phyloP scores from a whole-genome alignment of 2,888 invertebrate species.

The Mimas tiliae region DNA sequence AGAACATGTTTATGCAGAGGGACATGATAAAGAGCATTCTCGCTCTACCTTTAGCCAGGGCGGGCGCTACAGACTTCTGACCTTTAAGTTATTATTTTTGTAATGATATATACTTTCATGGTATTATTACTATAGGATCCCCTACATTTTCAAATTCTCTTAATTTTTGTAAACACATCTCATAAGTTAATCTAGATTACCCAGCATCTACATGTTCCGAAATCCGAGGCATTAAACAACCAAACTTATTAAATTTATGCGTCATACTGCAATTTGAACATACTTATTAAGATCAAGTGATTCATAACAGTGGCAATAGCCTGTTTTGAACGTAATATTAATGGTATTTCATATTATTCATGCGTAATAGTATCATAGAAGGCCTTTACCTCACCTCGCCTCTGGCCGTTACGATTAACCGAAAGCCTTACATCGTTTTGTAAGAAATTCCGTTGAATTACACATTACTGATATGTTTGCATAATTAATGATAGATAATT shows the following conservation, averaged over 20 bases:
- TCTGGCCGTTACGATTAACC: constrained; percentile 12
- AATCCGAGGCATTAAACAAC: neutral
- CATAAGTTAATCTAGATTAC: neutral
- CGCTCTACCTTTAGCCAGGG: too few species aligned
- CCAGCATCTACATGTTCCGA: neutral
- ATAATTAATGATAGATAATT: constrained; percentile 3
- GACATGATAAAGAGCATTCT: too few species aligned
- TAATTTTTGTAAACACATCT: too few species aligned
- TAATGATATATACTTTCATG: neutral
- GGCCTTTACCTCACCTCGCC: constrained; percentile 21
- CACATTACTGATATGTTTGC: constrained; percentile 17
- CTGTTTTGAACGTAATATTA: constrained; percentile 12
- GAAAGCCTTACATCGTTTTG: constrained; percentile 21
- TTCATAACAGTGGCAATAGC: constrained; percentile 2
- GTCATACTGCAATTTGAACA: constrained; percentile 4
- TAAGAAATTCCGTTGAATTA: constrained; percentile 26
- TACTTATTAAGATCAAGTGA: constrained; percentile 14
- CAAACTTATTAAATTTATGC: constrained; percentile 1
- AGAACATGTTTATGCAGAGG: too few species aligned
- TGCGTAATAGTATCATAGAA: constrained; percentile 15
- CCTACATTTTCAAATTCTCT: neutral
- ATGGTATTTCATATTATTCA: constrained; percentile 15
- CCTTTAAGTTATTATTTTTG: too few species aligned
- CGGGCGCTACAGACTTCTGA: too few species aligned
- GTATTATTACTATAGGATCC: neutral